Percentiles rank a stretch among this genome's conserved stretches.
These are phyloP conservation scores for Squalus acanthias DNA, from an alignment of 2,797 vertebrate species.

Conservation along the genomic window DNA sequence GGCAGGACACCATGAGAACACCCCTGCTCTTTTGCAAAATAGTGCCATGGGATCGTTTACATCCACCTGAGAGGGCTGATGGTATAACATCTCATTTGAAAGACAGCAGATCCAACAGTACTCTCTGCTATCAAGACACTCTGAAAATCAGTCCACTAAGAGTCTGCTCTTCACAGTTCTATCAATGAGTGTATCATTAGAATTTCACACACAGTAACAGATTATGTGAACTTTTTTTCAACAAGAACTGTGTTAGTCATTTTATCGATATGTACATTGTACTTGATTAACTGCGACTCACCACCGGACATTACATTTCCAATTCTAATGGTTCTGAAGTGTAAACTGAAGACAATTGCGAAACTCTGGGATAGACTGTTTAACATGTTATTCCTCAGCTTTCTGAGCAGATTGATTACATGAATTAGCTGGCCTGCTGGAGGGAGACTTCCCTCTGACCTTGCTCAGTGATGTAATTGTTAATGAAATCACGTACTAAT, in stretches of 20 bases:
- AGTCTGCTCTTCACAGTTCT: neutral
- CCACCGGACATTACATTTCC: neutral
- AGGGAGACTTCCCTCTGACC: slow-evolving; percentile 29
- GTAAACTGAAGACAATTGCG: neutral
- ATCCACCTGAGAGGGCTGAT: too few relatives aligned
- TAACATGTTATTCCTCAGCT: neutral
- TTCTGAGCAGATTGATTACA: slow-evolving; percentile 27
- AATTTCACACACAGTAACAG: neutral
- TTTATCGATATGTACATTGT: neutral
- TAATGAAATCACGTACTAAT: slow-evolving; percentile 33
- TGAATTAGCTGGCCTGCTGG: slow-evolving; percentile 30
- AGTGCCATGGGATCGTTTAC: too few relatives aligned
- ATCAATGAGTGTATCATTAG: neutral
- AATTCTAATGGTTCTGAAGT: neutral
- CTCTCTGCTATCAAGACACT: neutral
- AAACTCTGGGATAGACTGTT: neutral
- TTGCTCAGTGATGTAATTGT: slow-evolving; percentile 27
- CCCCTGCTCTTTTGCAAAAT: too few relatives aligned
- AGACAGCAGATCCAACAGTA: neutral
- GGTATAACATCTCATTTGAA: too few relatives aligned
- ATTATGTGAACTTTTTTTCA: neutral
- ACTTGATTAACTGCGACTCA: neutral
- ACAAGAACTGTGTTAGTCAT: neutral
- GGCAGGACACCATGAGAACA: too few relatives aligned
- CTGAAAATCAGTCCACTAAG: neutral